These are phyloP conservation scores for Mormyrops attenuatus DNA, from an alignment of 2,797 vertebrate genomes.

Conservation along the genomic window DNA sequence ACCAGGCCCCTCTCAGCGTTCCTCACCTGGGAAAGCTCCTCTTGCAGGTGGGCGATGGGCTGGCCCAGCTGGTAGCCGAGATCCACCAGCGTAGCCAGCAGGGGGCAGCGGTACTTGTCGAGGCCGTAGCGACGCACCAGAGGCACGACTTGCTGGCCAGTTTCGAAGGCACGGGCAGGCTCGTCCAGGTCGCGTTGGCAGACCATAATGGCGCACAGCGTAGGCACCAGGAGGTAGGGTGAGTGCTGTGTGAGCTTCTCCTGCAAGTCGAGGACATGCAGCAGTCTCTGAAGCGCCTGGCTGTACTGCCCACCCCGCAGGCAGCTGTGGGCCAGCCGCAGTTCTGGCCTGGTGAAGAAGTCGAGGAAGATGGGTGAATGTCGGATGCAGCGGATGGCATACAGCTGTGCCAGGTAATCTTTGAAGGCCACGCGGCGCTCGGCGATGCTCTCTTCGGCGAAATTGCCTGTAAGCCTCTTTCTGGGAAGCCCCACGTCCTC, in stretches of 20 bases:
- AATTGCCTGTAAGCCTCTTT: slow-evolving; percentile 73
- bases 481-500: slow-evolving; percentile 78
- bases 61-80: slow-evolving; percentile 73
- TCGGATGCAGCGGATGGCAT: slow-evolving; percentile 62
- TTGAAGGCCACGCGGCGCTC: slow-evolving; percentile 74
- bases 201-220: slow-evolving; percentile 72
- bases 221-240: slow-evolving; percentile 58
- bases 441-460: slow-evolving; percentile 65
- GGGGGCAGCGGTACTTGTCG: slow-evolving; percentile 61
- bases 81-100: slow-evolving; percentile 74
- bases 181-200: slow-evolving; percentile 79
- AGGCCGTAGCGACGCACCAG: slow-evolving; percentile 53
- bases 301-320: slow-evolving; percentile 77
- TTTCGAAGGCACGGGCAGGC: slow-evolving; percentile 59
- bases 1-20: slow-evolving; percentile 51
- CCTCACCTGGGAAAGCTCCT: slow-evolving; percentile 65
- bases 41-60: slow-evolving; percentile 74
- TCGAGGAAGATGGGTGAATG: slow-evolving; percentile 60
- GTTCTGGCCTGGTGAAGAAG: slow-evolving; percentile 76
- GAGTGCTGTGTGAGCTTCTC: slow-evolving; percentile 72
- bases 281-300: slow-evolving; percentile 61
- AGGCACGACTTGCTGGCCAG: slow-evolving; percentile 67
- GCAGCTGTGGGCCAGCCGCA: slow-evolving; percentile 65
- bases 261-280: slow-evolving; percentile 62
- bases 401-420: slow-evolving; percentile 74